Base-by-base conservation (phyloP, 2,113 vertebrate genomes). In the Litocranius walleri region DNA sequence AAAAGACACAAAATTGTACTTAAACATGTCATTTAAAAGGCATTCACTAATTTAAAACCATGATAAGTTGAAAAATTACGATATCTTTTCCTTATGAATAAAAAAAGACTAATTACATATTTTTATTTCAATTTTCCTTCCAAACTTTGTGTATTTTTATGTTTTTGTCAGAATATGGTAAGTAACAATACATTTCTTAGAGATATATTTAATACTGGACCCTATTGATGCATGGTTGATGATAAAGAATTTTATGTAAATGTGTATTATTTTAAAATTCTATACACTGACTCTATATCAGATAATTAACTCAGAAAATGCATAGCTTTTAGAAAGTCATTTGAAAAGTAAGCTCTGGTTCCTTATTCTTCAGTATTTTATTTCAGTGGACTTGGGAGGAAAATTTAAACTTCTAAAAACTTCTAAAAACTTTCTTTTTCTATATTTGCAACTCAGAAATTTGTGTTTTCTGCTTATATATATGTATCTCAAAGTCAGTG, bases 231-330 rank as follows among this genome's bases (percentile, higher is more conserved):
- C 50, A 94, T 88, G n/a, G 64, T 36, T 71, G 64, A 36, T 36
- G 94, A 91, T 85, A 48, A 74, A 91, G 45, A 97, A 92, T 52
- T 94, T 64, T 94, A 89, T 92, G 98, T 98, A 96, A 96, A 97
- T 48, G 50, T 0, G 0, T 97, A 92, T 59, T 98, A 98, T 71
- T 98, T 98, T 98, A 94, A 86, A 93, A 98, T 67, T 90, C 93
- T 98, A 80, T 61, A 98, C 64, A 97, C 71, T 98, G 97, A 97
- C 98, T 98, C 98, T 98, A 95, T 98, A 96, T 97, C 95, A 98
- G 96, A 96, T 98, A 97, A 98, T 98, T 98, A 97, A 98, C 98
- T 98, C 98, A 98, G 93, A 97, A 98, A 98, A 82, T 98, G 50
- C 96, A 97, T 98, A 98, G 92, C 82, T 98, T 98, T 98, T 98